Evolutionary conservation across 2,888 invertebrate genomes (phyloP).

Genomic region (Stenoptilia bipunctidactyla): DNA sequence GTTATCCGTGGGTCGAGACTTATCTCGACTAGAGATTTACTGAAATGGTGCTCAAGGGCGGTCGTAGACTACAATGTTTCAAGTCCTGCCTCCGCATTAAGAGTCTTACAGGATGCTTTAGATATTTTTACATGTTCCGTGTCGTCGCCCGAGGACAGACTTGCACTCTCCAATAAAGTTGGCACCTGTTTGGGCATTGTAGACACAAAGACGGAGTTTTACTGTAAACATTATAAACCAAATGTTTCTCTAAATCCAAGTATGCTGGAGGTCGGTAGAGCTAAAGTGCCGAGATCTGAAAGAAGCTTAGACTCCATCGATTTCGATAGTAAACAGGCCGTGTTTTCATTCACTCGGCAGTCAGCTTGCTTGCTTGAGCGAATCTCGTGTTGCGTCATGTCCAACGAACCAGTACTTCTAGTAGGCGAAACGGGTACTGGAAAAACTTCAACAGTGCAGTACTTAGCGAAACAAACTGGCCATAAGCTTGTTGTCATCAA

Average conservation of each 20-base stretch:
- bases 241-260: constrained; percentile 71
- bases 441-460: constrained; percentile 96
- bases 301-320: constrained; percentile 43
- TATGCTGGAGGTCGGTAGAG: constrained; percentile 80
- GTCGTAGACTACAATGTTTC: constrained; percentile 80
- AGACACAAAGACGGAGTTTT: constrained; percentile 85
- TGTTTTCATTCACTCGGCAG: constrained; percentile 87
- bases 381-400: constrained; percentile 85
- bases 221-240: constrained; percentile 84
- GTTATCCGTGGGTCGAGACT: constrained; percentile 71
- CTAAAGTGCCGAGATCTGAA: constrained; percentile 56
- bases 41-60: constrained; percentile 91
- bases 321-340: constrained; percentile 53
- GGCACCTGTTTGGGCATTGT: constrained; percentile 86
- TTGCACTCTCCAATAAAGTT: constrained; percentile 79
- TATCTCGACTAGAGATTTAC: constrained; percentile 88
- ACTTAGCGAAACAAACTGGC: constrained; percentile 85
- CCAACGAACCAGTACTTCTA: constrained; percentile 90
- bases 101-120: constrained; percentile 88
- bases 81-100: constrained; percentile 76
- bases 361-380: constrained; percentile 88
- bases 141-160: constrained; percentile 73
- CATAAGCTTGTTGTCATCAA: constrained; percentile 94
- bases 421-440: constrained; percentile 99
- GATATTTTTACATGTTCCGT: constrained; percentile 92